These are phyloP conservation scores for Potorous gilbertii DNA, from an alignment of 2,797 vertebrate genomes.

Conservation along the genomic window DNA sequence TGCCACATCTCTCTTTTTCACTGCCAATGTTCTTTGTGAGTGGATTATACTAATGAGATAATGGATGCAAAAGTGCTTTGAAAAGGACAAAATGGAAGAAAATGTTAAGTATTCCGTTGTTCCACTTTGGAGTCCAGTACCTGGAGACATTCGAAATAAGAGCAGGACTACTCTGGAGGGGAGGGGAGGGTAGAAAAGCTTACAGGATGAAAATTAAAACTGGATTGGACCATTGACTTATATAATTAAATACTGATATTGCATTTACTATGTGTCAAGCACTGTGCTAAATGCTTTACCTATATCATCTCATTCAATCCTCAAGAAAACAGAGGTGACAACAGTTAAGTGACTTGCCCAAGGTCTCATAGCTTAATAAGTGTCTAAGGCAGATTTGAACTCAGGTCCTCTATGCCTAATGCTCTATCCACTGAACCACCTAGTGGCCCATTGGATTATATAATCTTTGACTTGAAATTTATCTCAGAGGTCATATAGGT, in stretches of 20 bases:
- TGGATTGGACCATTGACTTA: background rate
- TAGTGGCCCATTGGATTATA: background rate
- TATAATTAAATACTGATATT: background rate
- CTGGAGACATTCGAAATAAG: conserved; percentile 33
- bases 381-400: background rate
- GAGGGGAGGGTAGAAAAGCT: background rate
- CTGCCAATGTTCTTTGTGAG: conserved; percentile 67
- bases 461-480: background rate
- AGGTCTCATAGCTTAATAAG: background rate
- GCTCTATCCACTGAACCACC: background rate
- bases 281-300: background rate
- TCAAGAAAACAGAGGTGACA: background rate
- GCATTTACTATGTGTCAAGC: background rate
- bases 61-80: conserved; percentile 48
- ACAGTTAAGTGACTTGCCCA: background rate
- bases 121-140: conserved; percentile 46
- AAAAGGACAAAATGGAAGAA: conserved; percentile 44
- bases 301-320: background rate
- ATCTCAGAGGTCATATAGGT: background rate
- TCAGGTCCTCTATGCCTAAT: background rate
- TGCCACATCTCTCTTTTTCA: conserved; percentile 61
- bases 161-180: background rate
- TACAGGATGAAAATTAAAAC: background rate
- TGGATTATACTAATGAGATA: conserved; percentile 62
- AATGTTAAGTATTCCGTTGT: conserved; percentile 40